Percentiles rank a stretch among this genome's conserved stretches.
Evolutionary conservation across 2,888 invertebrate genomes (phyloP).

Genomic region (Standfussiana lucernea): DNA sequence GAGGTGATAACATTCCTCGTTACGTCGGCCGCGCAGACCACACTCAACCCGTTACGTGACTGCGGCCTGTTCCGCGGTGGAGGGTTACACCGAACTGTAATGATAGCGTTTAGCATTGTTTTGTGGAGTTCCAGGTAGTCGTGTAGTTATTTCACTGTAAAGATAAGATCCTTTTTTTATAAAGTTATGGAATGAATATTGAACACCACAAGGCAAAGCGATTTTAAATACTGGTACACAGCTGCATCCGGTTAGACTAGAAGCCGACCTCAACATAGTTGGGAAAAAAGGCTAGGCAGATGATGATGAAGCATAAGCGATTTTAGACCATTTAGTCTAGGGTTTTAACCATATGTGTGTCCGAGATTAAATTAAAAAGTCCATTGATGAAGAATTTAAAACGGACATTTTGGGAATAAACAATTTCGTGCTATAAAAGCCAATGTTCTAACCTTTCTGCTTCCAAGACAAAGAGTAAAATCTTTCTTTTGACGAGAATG

Average conservation of each 20-base stretch:
- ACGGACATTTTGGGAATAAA: background rate
- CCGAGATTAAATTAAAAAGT: background rate
- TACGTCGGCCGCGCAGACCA: constrained; percentile 62
- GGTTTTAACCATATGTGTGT: background rate
- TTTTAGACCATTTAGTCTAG: background rate
- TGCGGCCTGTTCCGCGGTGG: constrained; percentile 36
- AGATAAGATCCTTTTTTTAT: background rate
- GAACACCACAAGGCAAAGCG: background rate
- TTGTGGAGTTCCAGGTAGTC: background rate
- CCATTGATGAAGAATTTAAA: background rate
- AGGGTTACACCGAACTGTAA: constrained; percentile 44
- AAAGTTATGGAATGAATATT: background rate
- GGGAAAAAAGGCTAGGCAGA: background rate
- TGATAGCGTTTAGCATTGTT: background rate
- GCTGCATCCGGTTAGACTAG: background rate
- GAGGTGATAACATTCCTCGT: constrained; percentile 72
- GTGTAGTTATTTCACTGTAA: background rate
- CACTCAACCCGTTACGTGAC: constrained; percentile 71
- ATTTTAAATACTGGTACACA: background rate
- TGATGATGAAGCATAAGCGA: background rate
- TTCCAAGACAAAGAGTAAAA: background rate
- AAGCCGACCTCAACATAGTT: background rate
- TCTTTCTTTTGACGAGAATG: background rate
- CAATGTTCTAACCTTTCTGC: background rate
- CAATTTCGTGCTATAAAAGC: background rate